Evolutionary conservation across 2,113 vertebrate species (phyloP), one percentile per base, ranked within the genome.

Genomic region (Heterotis niloticus): DNA sequence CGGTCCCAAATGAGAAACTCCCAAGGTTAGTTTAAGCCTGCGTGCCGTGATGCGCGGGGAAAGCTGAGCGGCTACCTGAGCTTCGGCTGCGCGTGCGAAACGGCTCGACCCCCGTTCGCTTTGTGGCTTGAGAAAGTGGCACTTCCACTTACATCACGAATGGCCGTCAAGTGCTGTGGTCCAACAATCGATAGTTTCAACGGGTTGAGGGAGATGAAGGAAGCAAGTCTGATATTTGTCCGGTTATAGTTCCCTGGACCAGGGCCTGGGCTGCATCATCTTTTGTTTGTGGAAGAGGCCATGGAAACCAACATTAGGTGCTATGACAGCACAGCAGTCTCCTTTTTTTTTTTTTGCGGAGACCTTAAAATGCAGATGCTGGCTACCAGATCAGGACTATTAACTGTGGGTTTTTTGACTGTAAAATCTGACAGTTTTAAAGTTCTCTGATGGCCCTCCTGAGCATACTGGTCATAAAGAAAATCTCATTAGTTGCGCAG

Each of bases 51-150:
- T n/a, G n/a, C n/a, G n/a, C n/a, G n/a, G n/a, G n/a, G n/a, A n/a
- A n/a, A 28, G 66, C 66, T 28, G 66, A 69, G 1, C 11, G 67
- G 14, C 10, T 29, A 69, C 44, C 67, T 69, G n/a, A n/a, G n/a
- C n/a, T n/a, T n/a, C n/a, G n/a, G n/a, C n/a, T n/a, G n/a, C n/a
- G n/a, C n/a, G n/a, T n/a, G n/a, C n/a, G n/a, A n/a, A n/a, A n/a
- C n/a, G n/a, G n/a, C n/a, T n/a, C n/a, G n/a, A n/a, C n/a, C n/a
- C n/a, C n/a, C n/a, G n/a, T n/a, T n/a, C n/a, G n/a, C n/a, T n/a
- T 85, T 85, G 75, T 85, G 86, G 83, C 86, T 84, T 84, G 86
- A 89, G 86, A 87, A 84, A 81, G 28, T 23, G 44, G 78, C 44
- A 88, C 88, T 89, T 86, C 9, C 57, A 59, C 13, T 59, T 59